phyloP scores from a whole-genome alignment of 2,888 invertebrate species.

The Drosophila suboccidentalis region DNA sequence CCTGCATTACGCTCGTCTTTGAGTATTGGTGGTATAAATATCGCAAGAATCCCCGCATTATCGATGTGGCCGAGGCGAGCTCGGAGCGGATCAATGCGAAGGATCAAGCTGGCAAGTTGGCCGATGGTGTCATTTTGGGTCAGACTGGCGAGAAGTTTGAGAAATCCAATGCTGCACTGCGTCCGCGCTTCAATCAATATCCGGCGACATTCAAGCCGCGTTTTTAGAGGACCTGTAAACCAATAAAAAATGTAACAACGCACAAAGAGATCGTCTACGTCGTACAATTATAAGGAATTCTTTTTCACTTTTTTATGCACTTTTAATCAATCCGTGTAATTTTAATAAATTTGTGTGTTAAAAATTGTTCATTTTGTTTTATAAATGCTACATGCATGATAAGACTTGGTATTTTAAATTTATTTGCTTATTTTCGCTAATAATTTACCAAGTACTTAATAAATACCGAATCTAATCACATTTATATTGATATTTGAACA shows the following conservation, averaged over 20 bases:
- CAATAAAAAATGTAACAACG: conserved; percentile 15
- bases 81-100: conserved; percentile 44
- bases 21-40: conserved; percentile 98
- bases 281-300: conserved; percentile 30
- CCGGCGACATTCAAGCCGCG: conserved; percentile 83
- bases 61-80: conserved; percentile 88
- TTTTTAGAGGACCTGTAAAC: conserved; percentile 66
- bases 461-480: too few species aligned
- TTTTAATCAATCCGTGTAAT: conserved; percentile 41
- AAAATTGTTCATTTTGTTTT: neutral
- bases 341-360: conserved; percentile 13
- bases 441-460: too few species aligned
- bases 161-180: conserved; percentile 82
- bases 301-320: conserved; percentile 54
- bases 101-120: conserved; percentile 75
- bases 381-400: too few species aligned
- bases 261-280: conserved; percentile 66
- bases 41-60: conserved; percentile 88
- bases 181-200: conserved; percentile 84
- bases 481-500: too few species aligned
- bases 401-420: too few species aligned
- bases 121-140: conserved; percentile 82
- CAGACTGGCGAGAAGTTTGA: conserved; percentile 82
- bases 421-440: too few species aligned
- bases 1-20: conserved; percentile 95